Base-by-base conservation (phyloP, 2,797 vertebrate species). In the Dendrocincla tyrannina region DNA sequence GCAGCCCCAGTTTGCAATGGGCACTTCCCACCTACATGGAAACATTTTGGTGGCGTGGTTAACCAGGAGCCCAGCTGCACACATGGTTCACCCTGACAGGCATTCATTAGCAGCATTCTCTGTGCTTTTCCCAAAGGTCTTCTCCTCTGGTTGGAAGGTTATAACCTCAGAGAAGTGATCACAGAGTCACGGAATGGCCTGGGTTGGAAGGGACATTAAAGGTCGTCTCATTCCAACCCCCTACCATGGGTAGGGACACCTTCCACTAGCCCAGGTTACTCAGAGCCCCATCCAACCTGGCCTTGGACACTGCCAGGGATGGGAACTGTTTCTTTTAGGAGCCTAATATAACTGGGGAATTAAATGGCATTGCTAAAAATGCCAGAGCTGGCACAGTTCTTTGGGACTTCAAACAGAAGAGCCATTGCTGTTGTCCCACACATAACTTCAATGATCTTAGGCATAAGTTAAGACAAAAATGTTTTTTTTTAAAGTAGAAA, bases 1-100 rank as follows among this genome's bases (percentile, higher is more conserved):
- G 86, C 89, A 95, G 93, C 79, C 37, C 22, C 88, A 66, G 85
- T 93, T 97, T 96, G 97, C 96, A 96, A 96, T 95, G 66, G 85
- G 33, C 62, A 13, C 94, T 97, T 96, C 91, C 98, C 97, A 98
- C 97, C 96, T 97, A 97, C 97, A 87, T 89, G 95, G 47, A 88
- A 97, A 91, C 91, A 94, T 97, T 98, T 98, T 98, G 97, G 96
- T 97, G 83, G 97, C 95, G 95, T 96, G 97, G 98, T 97, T 98
- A 97, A 97, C 97, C 97, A 97, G 92, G 92, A 96, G 91, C 90
- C 87, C 98, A 97, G 97, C 97, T 98, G 97, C 94, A 97, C 91
- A 87, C 91, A 94, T 92, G 93, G 91, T 78, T 93, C 80, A 24
- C 56, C 93, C 70, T 72, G 92, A 85, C 95, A 92, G 87, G 88